Evolutionary conservation across 2,113 vertebrate species (phyloP), one percentile per base, ranked within the genome.

Genomic region (Pygoscelis adeliae): DNA sequence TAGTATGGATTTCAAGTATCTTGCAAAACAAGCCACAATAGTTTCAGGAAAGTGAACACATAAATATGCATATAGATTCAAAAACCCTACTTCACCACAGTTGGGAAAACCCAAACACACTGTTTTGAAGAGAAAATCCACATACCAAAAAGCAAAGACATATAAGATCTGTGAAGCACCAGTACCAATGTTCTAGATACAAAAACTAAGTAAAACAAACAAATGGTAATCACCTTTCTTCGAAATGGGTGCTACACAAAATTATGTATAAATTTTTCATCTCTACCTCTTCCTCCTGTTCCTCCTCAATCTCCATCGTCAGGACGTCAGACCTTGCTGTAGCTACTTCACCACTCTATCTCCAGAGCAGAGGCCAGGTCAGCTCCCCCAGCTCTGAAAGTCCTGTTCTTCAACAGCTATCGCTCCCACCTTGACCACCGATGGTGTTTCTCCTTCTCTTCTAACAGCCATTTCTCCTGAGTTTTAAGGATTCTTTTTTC

Each of bases 291-390:
- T 89, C 22, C 20, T 76, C 16, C 32, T 62, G 6, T 61, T 78
- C 36, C 5, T 71, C 36, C 30, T 4, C 3, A 89, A 65, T 4
- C 2, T 85, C 10, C 44, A 29, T 7, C 5, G 0, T 52, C 49
- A 61, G 19, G 7, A 6, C 3, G 1, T 36, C 16, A 47, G 49
- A 46, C 5, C 10, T 50, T 1, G 0, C 26, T 56, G 40, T 36
- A 63, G 2, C 13, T 53, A 16, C 27, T 84, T 56, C 38, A 49
- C 27, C 18, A 30, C 27, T 52, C 30, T 18, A 5, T 36, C 21
- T 73, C 30, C 61, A 87, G 30, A 58, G 47, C 13, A 87, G 44
- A 83, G n/a, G 19, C 7, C 61, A 49, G 34, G n/a, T 30, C 32
- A 83, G 5, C 38, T 71, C 2, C 15, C 13, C 6, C 44, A 72